phyloP scores from a whole-genome alignment of 2,888 invertebrate species.

The Craniophora ligustri region DNA sequence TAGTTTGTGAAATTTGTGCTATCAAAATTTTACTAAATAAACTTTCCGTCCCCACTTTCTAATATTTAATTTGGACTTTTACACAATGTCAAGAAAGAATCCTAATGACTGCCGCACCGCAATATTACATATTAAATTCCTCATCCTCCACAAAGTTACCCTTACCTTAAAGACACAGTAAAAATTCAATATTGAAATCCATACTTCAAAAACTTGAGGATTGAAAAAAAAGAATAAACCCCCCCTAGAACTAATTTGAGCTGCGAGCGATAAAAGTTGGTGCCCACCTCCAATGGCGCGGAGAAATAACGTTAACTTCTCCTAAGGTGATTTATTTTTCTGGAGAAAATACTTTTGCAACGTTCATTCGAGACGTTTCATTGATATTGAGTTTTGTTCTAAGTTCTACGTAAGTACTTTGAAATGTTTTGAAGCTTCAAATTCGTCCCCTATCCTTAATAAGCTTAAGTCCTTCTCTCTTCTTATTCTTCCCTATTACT shows the following conservation, averaged over 20 bases:
- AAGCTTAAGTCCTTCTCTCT: conserved; percentile 70
- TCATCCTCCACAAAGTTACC: conserved; percentile 60
- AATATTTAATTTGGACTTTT: conserved; percentile 43
- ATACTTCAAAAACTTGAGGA: conserved; percentile 81
- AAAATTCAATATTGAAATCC: conserved; percentile 86
- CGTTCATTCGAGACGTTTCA: conserved; percentile 77
- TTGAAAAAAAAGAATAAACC: conserved; percentile 73
- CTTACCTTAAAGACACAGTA: conserved; percentile 71
- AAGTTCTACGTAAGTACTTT: conserved; percentile 77
- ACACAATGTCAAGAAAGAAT: conserved; percentile 51
- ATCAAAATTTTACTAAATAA: conserved; percentile 19
- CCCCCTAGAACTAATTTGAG: conserved; percentile 78
- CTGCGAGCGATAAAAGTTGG: conserved; percentile 79
- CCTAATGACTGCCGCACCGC: conserved; percentile 30
- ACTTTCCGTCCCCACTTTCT: conserved; percentile 12
- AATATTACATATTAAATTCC: conserved; percentile 68
- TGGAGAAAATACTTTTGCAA: conserved; percentile 76
- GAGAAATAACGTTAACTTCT: conserved; percentile 78
- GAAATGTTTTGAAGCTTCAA: conserved; percentile 73
- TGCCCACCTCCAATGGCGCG: conserved; percentile 75
- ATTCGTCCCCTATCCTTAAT: conserved; percentile 74
- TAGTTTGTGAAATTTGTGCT: too few relatives aligned
- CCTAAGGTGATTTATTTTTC: conserved; percentile 83
- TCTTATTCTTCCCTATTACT: conserved; percentile 72
- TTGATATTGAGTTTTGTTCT: conserved; percentile 85